phyloP scores from a whole-genome alignment of 1,140 invertebrate genomes.

The Drosophila punjabiensis region DNA sequence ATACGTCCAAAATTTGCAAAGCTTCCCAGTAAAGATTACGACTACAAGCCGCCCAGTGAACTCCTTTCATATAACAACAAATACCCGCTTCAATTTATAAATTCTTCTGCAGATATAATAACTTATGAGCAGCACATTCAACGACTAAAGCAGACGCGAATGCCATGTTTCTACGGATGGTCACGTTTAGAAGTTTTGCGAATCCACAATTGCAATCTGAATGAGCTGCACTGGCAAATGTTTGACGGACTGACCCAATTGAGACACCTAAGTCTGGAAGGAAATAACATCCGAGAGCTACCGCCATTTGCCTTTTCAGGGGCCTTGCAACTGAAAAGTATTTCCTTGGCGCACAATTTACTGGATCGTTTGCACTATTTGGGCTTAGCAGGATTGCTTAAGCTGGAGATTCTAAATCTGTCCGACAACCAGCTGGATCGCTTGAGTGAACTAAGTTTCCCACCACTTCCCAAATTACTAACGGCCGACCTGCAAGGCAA shows the following conservation, averaged over 20 bases:
- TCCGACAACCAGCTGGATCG: constrained; percentile 89
- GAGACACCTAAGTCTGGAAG: constrained; percentile 88
- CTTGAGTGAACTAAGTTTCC: constrained; percentile 89
- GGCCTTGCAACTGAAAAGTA: constrained; percentile 87
- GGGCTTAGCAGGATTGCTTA: constrained; percentile 88
- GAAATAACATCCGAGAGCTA: constrained; percentile 88
- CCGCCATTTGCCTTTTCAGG: constrained; percentile 90
- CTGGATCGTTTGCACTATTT: constrained; percentile 88
- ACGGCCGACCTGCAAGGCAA: constrained; percentile 88
- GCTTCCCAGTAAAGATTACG: constrained; percentile 70
- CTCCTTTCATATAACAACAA: constrained; percentile 31
- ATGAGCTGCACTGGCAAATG: constrained; percentile 89
- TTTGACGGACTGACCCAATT: constrained; percentile 88
- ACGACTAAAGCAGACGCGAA: constrained; percentile 85
- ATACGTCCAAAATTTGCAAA: constrained; percentile 74
- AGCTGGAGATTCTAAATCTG: constrained; percentile 89
- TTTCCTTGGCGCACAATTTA: constrained; percentile 89
- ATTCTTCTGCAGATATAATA: constrained; percentile 85
- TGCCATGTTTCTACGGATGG: constrained; percentile 87
- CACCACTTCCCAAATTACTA: constrained; percentile 88
- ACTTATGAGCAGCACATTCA: constrained; percentile 88
- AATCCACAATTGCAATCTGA: constrained; percentile 87
- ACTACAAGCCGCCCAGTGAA: constrained; percentile 76
- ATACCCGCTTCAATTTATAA: constrained; percentile 52
- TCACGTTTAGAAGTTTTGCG: constrained; percentile 87